Base-by-base conservation (phyloP, 1,140 invertebrate genomes). In the Drosophila subobscura region DNA sequence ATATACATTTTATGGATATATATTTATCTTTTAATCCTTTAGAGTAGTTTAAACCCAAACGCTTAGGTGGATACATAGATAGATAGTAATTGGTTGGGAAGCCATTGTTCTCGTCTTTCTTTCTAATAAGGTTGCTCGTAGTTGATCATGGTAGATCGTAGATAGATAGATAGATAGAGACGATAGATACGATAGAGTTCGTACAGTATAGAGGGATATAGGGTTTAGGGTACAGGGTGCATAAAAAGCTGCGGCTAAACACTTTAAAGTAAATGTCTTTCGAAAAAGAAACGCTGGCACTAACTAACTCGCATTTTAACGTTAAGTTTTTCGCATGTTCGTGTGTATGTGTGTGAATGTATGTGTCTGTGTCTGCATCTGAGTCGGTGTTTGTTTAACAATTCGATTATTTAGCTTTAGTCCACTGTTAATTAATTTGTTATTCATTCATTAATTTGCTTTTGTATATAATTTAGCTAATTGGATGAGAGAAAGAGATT, bases 261-360 rank as follows among this genome's bases (percentile, higher is more conserved):
- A 86, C 63, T 81, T 85, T 86, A 86, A 86, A 86, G 83, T 86
- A 86, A 86, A 86, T 86, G 83, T 88, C 84, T 83, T 72, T 71
- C 50, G 83, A 72, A 78, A 86, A 86, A 81, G 83, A 84, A 88
- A 86, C 68, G 53, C 79, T 76, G 77, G 64, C 81, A 88, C 78
- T 86, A 83, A 83, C 78, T 78, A 88, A 86, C 83, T 83, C 81
- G 81, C 83, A 72, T 83, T 73, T 67, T 67, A 64, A 67, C 55
- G 57, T 77, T 72, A 75, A 73, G 64, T 70, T 61, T 61, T 68
- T 56, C 54, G 55, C 44, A 10, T 44, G 46, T 81, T 58, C 41
- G 7, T 52, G 42, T 72, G 50, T 55, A 8, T 41, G 23, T 47
- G 46, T 44, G 25, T 47, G 4, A 5, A 4, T 29, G 23, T 6